These are phyloP conservation scores for Petrophora chlorosata DNA, from an alignment of 2,888 invertebrate genomes.

Conservation along the genomic window DNA sequence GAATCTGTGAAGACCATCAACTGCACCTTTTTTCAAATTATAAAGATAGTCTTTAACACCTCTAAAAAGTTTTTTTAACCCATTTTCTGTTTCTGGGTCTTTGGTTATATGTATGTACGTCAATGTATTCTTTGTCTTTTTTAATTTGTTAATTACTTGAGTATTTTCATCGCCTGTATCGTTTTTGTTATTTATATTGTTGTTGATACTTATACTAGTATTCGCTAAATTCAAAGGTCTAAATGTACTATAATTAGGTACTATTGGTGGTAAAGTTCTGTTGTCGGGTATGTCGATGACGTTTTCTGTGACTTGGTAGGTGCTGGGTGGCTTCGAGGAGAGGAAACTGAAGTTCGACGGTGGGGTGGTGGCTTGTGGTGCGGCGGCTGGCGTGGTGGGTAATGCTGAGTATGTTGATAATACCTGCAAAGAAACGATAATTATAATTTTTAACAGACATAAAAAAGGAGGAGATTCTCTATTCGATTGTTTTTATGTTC, in stretches of 20 bases:
- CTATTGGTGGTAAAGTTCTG: constrained; percentile 45
- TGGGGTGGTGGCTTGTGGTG: no score
- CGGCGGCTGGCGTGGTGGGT: neutral
- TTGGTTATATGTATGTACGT: constrained; percentile 23
- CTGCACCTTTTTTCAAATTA: constrained; percentile 46
- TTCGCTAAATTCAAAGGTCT: constrained; percentile 49
- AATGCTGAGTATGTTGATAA: constrained; percentile 3
- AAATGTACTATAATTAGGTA: constrained; percentile 45
- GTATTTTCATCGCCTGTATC: constrained; percentile 12
- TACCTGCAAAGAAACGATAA: constrained; percentile 2
- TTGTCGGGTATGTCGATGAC: constrained; percentile 61
- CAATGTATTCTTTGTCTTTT: constrained; percentile 25
- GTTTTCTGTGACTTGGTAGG: constrained; percentile 65
- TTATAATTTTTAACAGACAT: neutral
- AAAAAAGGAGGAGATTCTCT: no score
- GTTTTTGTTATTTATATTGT: constrained; percentile 15
- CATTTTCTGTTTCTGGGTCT: constrained; percentile 8
- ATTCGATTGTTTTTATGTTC: no score
- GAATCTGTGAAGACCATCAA: constrained; percentile 48
- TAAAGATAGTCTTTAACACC: constrained; percentile 49
- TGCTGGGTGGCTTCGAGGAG: constrained; percentile 8
- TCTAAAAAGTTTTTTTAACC: constrained; percentile 35
- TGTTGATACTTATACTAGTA: constrained; percentile 18
- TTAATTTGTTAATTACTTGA: constrained; percentile 4
- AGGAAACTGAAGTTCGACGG: no score